Conservation (phyloP, 2,797 vertebrate species). For the Lemur catta region DNA sequence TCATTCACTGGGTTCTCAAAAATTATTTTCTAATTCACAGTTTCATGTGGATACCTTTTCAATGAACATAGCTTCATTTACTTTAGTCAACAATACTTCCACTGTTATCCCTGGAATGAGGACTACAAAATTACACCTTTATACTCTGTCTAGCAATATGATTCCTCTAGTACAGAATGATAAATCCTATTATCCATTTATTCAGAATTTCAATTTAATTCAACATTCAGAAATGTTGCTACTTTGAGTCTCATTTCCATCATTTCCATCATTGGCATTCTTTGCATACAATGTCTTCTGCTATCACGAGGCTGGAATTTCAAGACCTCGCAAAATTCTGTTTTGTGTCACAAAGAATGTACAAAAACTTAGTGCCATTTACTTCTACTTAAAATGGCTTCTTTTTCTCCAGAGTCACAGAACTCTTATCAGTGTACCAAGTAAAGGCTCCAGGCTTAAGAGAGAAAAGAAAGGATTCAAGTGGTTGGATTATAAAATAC, state of each 20-base stretch:
- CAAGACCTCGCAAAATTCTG: neutral
- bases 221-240: neutral
- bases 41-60: neutral
- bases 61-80: neutral
- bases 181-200: neutral
- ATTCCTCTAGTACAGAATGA: neutral
- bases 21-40: neutral
- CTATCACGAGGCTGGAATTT: neutral
- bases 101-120: neutral
- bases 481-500: neutral
- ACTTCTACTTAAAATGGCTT: conserved; percentile 22
- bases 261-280: neutral
- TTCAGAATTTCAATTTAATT: neutral
- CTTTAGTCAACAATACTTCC: neutral
- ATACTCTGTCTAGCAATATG: neutral
- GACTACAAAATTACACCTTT: neutral
- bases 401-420: neutral
- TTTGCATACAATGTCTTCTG: neutral
- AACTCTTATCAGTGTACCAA: neutral
- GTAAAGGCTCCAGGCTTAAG: neutral
- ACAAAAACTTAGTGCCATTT: neutral
- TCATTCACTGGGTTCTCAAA: neutral
- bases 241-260: neutral
- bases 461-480: neutral
- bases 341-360: neutral